Conservation (phyloP, 1,140 invertebrate species). For the Asbolus verrucosus region DNA sequence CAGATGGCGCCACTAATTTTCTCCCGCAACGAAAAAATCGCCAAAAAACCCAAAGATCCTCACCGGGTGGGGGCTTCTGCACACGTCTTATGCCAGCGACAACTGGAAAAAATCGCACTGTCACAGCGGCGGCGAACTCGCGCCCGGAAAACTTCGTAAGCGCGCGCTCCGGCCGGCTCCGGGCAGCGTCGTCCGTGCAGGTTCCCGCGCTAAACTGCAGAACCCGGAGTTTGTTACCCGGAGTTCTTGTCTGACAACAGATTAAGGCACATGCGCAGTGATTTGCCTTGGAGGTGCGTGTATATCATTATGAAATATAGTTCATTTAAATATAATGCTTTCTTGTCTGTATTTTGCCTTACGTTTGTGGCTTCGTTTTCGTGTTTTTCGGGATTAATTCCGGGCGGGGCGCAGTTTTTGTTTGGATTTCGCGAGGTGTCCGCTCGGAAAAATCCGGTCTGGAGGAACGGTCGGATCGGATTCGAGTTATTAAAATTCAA, state of each 20-base stretch:
- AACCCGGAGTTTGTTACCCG: conserved; percentile 43
- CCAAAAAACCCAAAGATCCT: too few species aligned
- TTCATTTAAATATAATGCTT: conserved; percentile 49
- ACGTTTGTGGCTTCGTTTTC: conserved; percentile 39
- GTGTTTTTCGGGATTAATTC: conserved; percentile 32
- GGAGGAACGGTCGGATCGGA: conserved; percentile 5
- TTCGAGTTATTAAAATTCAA: conserved; percentile 34
- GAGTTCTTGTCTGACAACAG: conserved; percentile 39
- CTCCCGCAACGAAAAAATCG: not conserved
- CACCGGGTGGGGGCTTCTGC: too few species aligned
- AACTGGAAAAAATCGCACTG: not conserved
- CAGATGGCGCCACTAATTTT: not conserved
- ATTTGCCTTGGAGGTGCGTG: conserved; percentile 42
- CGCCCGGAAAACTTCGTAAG: too few species aligned
- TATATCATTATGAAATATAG: conserved; percentile 52
- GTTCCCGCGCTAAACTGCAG: conserved; percentile 42
- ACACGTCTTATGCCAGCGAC: too few species aligned
- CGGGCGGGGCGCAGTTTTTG: too few species aligned
- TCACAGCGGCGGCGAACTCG: too few species aligned
- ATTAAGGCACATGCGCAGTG: conserved; percentile 43
- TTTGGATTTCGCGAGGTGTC: too few species aligned
- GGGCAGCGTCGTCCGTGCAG: not conserved
- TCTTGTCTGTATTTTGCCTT: conserved; percentile 38
- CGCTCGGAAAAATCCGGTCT: too few species aligned
- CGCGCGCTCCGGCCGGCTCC: not conserved